Percentiles rank a stretch among this genome's conserved stretches.
Evolutionary conservation across 2,113 vertebrate species (phyloP).

Genomic region (Ivindomyrus marchei): DNA sequence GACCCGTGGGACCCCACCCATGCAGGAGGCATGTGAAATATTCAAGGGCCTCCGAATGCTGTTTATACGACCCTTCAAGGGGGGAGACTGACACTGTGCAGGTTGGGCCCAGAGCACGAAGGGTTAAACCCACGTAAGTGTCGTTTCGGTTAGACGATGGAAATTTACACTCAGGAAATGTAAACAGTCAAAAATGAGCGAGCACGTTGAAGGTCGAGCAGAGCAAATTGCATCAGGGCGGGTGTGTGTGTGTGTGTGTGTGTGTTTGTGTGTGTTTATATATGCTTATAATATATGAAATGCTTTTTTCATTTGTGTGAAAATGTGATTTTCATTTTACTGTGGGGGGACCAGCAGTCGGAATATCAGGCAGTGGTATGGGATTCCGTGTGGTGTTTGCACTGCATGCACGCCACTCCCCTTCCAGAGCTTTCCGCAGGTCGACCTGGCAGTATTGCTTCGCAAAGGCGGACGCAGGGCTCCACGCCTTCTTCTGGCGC

Average conservation of each 20-base stretch:
- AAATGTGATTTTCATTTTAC: slow-evolving; percentile 48
- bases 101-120: not conserved
- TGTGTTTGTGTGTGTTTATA: not conserved
- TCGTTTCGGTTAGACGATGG: not conserved
- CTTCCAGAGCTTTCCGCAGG: slow-evolving; percentile 34
- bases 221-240: not conserved
- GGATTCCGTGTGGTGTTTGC: slow-evolving; percentile 51
- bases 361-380: slow-evolving; percentile 46
- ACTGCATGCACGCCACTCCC: slow-evolving; percentile 52
- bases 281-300: not conserved
- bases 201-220: not conserved
- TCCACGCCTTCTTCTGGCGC: slow-evolving; percentile 4
- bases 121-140: slow-evolving; percentile 22
- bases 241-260: not conserved
- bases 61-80: slow-evolving; percentile 33
- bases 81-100: slow-evolving; percentile 19
- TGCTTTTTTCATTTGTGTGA: slow-evolving; percentile 7
- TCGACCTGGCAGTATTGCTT: slow-evolving; percentile 15
- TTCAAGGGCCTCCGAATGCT: not conserved
- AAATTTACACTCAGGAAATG: not conserved
- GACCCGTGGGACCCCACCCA: not conserved
- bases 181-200: not conserved
- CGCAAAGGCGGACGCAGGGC: slow-evolving; percentile 31
- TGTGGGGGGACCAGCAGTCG: slow-evolving; percentile 54
- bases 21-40: slow-evolving; percentile 29